Base-by-base conservation (phyloP, 1,140 invertebrate species). In the Drosophila nikananu region DNA sequence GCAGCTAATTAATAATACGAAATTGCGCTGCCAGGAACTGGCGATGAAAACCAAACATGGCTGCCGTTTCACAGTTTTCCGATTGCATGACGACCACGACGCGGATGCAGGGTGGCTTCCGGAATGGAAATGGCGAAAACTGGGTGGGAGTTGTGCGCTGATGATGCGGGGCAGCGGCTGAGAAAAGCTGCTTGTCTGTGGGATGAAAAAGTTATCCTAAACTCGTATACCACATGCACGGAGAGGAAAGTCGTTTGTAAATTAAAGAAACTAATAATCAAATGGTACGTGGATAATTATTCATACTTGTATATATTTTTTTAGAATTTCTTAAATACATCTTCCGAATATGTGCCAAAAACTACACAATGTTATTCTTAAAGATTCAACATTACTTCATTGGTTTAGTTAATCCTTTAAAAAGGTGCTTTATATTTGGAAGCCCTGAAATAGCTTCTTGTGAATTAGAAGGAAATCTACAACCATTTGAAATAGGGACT, bases 1-100 rank as follows among this genome's bases (percentile, higher is more conserved):
- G 72, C 61, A 70, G 77, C 77, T 82, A 87, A 87, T 87, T 87
- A 87, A 87, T 87, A 84, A 87, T 81, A 71, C 23, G 51, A 73
- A 74, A 74, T 74, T 73, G 48, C 13, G 30, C 58, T 42, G 55
- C 63, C 74, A 62, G 59, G 55, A 46, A 54, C 39, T 21, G 39
- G 54, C 64, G 63, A 61, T 60, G 75, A 70, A 71, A 80, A 73
- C 72, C 61, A 64, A 84, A 84, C 62, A 67, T 62, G 74, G 54
- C 64, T 60, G 77, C 48, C 60, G 64, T 35, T 74, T 59, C 68
- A 72, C 51, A 68, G 37, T 72, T 72, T 72, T 42, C 68, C 71
- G 70, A 74, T 73, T 73, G 37, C 68, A 23, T 61, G 46, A 73
- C 71, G 44, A 42, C 35, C 70, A 72, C 67, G 27, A 52, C 27